These are phyloP conservation scores for Myathropa florea DNA, from an alignment of 2,888 invertebrate genomes.

Conservation along the genomic window DNA sequence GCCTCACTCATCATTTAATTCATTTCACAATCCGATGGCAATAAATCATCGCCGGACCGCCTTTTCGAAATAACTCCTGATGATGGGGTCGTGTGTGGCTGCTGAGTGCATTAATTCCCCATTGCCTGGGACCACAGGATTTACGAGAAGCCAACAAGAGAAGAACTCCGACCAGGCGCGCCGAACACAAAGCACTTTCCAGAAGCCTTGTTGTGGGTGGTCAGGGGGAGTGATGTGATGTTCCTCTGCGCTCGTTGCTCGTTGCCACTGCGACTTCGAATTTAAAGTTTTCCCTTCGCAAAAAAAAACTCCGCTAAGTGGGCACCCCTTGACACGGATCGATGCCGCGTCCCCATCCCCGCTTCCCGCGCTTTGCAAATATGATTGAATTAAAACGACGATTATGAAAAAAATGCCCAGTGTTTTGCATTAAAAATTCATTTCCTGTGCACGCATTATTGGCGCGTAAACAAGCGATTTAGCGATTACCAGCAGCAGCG, in stretches of 20 bases:
- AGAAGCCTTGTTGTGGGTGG: conserved; percentile 59
- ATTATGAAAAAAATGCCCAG: conserved; percentile 9
- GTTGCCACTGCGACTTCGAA: not conserved
- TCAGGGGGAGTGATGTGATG: conserved; percentile 40
- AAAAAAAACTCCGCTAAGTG: not conserved
- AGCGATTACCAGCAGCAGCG: conserved; percentile 40
- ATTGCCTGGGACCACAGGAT: not conserved
- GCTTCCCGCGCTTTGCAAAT: not conserved
- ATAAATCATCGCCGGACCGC: conserved; percentile 62
- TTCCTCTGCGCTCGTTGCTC: not conserved
- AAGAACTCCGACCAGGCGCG: not conserved
- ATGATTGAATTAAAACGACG: conserved; percentile 35
- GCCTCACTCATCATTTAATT: conserved; percentile 30
- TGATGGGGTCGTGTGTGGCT: conserved; percentile 43
- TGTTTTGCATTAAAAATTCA: conserved; percentile 58
- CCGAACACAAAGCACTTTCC: conserved; percentile 32
- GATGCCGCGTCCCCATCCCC: not conserved
- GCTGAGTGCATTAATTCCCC: conserved; percentile 44
- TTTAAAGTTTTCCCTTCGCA: not conserved
- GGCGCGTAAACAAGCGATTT: conserved; percentile 67
- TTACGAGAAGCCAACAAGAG: not conserved
- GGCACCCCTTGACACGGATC: not conserved
- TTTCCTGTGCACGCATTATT: conserved; percentile 54
- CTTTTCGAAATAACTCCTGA: conserved; percentile 60
- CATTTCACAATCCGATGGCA: conserved; percentile 52